Conservation (phyloP, 2,113 vertebrate species). For the Notiomystis cincta region DNA sequence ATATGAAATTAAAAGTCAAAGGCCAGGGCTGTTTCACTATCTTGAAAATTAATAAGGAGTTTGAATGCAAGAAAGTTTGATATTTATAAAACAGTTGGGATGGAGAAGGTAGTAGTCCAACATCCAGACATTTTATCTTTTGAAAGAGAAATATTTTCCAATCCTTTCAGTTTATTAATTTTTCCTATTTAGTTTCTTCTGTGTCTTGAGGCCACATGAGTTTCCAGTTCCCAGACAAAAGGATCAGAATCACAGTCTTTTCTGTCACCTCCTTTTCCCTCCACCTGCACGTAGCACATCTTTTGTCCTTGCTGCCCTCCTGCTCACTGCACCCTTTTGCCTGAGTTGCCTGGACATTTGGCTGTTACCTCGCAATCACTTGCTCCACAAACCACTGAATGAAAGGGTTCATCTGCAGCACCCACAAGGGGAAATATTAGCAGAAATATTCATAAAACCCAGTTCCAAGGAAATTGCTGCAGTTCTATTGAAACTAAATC, state of each 20-base stretch:
- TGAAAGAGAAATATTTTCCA: not conserved
- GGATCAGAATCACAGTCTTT: not conserved
- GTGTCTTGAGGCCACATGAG: fast-evolving
- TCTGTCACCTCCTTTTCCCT: not conserved
- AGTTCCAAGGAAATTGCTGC: not conserved
- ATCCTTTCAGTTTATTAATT: not conserved
- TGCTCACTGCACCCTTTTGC: fast-evolving
- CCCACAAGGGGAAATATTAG: not conserved
- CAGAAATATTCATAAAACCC: not conserved
- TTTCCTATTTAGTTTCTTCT: not conserved
- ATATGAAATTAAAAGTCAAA: not conserved
- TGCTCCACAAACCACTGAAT: not conserved
- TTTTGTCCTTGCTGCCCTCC: not conserved
- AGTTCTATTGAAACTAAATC: not conserved
- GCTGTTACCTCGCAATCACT: not conserved
- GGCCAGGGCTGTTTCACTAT: not conserved
- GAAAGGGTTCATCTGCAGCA: not conserved
- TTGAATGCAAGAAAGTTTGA: not conserved
- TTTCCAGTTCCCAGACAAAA: not conserved
- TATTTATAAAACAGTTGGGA: not conserved
- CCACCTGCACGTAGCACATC: not conserved
- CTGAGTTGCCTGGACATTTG: not conserved
- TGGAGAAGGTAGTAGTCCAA: not conserved
- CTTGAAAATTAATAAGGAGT: not conserved
- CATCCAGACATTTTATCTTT: not conserved